Evolutionary conservation across 2,797 vertebrate species (phyloP).

Genomic region (Acomys russatus): DNA sequence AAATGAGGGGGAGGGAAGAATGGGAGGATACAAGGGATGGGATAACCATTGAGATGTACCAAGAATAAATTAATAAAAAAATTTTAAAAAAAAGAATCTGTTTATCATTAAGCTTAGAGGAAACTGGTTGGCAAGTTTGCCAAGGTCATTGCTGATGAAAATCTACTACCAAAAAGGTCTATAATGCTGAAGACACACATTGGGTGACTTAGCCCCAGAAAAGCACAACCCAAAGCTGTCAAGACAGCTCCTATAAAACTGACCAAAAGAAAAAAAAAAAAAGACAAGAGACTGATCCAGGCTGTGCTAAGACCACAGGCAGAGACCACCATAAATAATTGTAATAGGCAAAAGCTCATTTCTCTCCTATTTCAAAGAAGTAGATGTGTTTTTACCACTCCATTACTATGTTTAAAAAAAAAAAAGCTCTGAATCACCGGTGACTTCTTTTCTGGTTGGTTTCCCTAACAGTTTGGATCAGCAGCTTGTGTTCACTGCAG

Average conservation of each 20-base stretch:
- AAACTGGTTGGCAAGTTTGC: not conserved
- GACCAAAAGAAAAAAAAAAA: not conserved
- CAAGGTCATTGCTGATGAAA: not conserved
- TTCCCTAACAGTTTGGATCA: not conserved
- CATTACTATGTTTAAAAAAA: not conserved
- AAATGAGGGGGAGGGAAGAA: no score
- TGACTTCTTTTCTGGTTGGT: not conserved
- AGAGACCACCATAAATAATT: not conserved
- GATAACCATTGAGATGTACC: no score
- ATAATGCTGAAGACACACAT: not conserved
- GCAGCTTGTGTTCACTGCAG: not conserved
- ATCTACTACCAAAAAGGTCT: not conserved
- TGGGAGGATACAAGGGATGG: no score
- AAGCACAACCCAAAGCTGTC: no score
- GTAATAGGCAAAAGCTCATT: not conserved
- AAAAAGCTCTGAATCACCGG: no score
- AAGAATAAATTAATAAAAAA: no score
- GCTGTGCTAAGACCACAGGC: not conserved
- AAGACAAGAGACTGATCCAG: not conserved
- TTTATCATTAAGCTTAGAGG: not conserved
- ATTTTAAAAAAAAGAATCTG: no score
- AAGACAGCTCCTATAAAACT: not conserved
- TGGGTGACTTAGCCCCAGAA: not conserved
- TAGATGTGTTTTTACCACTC: not conserved
- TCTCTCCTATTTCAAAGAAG: not conserved